Evolutionary conservation across 2,113 vertebrate species (phyloP).

Genomic region (Noturus placidus): DNA sequence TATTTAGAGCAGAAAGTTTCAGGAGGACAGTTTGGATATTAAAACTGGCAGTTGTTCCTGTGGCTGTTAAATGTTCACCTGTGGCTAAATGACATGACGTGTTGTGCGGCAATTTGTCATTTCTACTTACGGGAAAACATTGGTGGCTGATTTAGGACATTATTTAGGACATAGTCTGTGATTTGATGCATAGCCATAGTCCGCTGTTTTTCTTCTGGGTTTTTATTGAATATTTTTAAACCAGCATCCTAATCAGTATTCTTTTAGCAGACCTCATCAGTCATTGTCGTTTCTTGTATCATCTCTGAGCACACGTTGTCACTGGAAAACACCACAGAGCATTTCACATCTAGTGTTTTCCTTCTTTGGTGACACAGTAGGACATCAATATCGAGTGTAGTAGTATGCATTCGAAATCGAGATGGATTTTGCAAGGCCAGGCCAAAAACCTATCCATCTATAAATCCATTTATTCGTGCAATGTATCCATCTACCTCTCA

Average conservation of each 20-base stretch:
- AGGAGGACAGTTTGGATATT: not conserved
- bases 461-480: slow-evolving; percentile 3
- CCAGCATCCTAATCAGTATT: slow-evolving; percentile 21
- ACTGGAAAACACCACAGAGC: slow-evolving; percentile 3
- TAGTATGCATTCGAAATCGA: not conserved
- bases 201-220: not conserved
- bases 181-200: slow-evolving; percentile 13
- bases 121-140: not conserved
- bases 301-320: slow-evolving; percentile 15
- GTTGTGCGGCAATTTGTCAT: slow-evolving; percentile 1
- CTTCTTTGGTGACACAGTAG: slow-evolving; percentile 24
- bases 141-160: slow-evolving; percentile 20
- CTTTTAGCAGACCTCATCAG: slow-evolving; percentile 24
- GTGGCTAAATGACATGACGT: slow-evolving; percentile 1
- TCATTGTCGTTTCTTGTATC: slow-evolving; percentile 25
- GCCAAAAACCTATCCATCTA: slow-evolving; percentile 2
- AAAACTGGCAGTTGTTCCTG: not conserved
- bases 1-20: slow-evolving; percentile 9
- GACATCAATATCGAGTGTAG: not conserved
- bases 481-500: not conserved
- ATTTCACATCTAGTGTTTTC: slow-evolving; percentile 9
- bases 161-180: slow-evolving; percentile 12
- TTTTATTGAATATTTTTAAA: slow-evolving; percentile 22
- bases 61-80: slow-evolving; percentile 2
- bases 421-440: slow-evolving; percentile 4